These are phyloP conservation scores for Lordiphosa collinella DNA, from an alignment of 1,140 invertebrate species.

Conservation along the genomic window DNA sequence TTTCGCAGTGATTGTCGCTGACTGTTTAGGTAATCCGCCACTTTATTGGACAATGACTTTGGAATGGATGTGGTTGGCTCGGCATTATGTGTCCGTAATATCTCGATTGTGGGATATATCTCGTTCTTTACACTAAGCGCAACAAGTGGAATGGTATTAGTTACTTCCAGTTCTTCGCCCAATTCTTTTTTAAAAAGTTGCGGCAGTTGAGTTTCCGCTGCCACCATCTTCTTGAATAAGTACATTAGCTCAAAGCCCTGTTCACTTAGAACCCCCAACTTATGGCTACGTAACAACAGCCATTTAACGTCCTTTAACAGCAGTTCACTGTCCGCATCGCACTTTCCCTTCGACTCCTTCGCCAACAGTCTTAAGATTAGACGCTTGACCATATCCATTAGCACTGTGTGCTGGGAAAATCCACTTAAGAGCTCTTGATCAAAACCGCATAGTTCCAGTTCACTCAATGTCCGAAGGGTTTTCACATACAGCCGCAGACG, in stretches of 20 bases:
- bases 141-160: neutral
- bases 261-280: slow-evolving; percentile 18
- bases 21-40: slow-evolving; percentile 87
- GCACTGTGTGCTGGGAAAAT: slow-evolving; percentile 31
- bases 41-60: neutral
- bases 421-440: slow-evolving; percentile 28
- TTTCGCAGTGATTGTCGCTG: slow-evolving; percentile 89
- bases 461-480: slow-evolving; percentile 80
- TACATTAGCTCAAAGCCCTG: slow-evolving; percentile 33
- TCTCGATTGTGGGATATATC: slow-evolving; percentile 64
- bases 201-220: slow-evolving; percentile 1
- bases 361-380: slow-evolving; percentile 17
- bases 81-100: neutral
- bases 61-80: neutral
- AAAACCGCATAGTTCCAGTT: slow-evolving; percentile 80
- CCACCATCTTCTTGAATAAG: slow-evolving; percentile 39
- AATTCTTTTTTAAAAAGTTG: slow-evolving; percentile 10
- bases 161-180: slow-evolving; percentile 19
- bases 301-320: slow-evolving; percentile 39
- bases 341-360: slow-evolving; percentile 1
- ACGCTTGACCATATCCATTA: slow-evolving; percentile 27
- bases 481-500: slow-evolving; percentile 60
- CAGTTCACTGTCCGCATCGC: slow-evolving; percentile 27
- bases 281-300: slow-evolving; percentile 45
- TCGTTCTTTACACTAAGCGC: slow-evolving; percentile 16